Conservation (phyloP, 2,888 invertebrate genomes). For the Troides oblongomaculatus region DNA sequence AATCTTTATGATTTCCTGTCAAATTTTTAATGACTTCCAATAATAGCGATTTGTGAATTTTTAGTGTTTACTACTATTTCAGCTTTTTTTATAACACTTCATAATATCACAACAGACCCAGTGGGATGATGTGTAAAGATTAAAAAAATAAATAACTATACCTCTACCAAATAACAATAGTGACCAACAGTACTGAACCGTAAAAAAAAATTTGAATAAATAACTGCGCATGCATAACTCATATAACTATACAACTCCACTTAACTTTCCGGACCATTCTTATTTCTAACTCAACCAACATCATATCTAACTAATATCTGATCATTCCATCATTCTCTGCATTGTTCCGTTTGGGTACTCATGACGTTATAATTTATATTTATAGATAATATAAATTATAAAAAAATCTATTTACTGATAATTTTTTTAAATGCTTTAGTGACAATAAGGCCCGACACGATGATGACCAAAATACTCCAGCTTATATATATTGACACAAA, state of each 20-base stretch:
- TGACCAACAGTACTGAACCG: background rate
- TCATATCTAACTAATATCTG: constrained; percentile 19
- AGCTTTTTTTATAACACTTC: background rate
- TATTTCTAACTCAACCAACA: constrained; percentile 21
- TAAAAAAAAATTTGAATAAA: constrained; percentile 1
- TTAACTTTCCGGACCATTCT: background rate
- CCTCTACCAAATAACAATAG: constrained; percentile 15
- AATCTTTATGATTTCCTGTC: too few species aligned
- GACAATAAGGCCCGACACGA: too few species aligned
- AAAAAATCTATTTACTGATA: background rate
- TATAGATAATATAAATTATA: background rate
- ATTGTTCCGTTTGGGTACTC: constrained; percentile 25
- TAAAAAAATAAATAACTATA: constrained; percentile 29
- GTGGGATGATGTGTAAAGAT: constrained; percentile 2
- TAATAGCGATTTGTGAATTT: too few species aligned
- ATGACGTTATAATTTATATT: background rate
- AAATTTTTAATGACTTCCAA: too few species aligned
- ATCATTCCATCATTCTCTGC: constrained; percentile 24
- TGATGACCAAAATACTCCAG: too few species aligned
- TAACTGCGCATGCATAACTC: constrained; percentile 20
- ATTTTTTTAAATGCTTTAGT: too few species aligned
- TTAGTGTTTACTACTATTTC: too few species aligned
- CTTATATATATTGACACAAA: too few species aligned
- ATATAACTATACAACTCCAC: background rate
- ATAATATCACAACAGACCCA: background rate